Conservation (phyloP, 2,888 invertebrate genomes). For the Stenodema calcarata region DNA sequence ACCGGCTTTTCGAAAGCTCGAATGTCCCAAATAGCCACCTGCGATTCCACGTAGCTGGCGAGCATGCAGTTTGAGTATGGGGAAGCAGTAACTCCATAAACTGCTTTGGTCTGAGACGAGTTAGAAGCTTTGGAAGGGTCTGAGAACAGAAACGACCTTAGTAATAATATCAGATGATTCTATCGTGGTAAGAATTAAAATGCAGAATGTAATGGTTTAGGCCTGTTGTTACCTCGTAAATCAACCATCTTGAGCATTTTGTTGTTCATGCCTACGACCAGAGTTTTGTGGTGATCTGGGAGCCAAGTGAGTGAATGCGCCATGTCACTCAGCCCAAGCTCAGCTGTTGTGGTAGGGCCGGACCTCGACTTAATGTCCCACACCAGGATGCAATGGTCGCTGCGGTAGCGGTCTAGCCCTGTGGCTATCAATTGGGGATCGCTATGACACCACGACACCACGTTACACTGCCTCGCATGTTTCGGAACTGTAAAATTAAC, state of each 20-base stretch:
- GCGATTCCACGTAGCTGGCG: conserved; percentile 83
- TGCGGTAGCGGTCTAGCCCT: conserved; percentile 87
- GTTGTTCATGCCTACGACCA: conserved; percentile 88
- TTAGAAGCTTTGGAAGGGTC: conserved; percentile 76
- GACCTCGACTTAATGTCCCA: conserved; percentile 80
- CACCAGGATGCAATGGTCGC: conserved; percentile 85
- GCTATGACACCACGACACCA: conserved; percentile 84
- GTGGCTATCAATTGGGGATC: conserved; percentile 84
- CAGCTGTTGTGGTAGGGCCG: conserved; percentile 66
- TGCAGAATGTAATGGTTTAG: not conserved
- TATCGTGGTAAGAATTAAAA: not conserved
- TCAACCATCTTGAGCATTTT: conserved; percentile 89
- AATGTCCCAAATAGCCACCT: conserved; percentile 87
- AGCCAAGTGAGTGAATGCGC: conserved; percentile 88
- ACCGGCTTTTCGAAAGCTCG: conserved; percentile 85
- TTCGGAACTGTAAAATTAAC: conserved; percentile 80
- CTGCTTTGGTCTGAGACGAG: conserved; percentile 78
- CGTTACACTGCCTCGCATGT: conserved; percentile 84
- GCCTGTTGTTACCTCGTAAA: conserved; percentile 73
- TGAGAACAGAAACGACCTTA: conserved; percentile 60
- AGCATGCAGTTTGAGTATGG: conserved; percentile 78
- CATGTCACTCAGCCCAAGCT: conserved; percentile 83
- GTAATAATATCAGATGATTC: not conserved
- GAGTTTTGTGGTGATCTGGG: conserved; percentile 72
- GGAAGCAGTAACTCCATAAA: conserved; percentile 82